phyloP scores from a whole-genome alignment of 2,888 invertebrate genomes.

The Mesochorus sp. region DNA sequence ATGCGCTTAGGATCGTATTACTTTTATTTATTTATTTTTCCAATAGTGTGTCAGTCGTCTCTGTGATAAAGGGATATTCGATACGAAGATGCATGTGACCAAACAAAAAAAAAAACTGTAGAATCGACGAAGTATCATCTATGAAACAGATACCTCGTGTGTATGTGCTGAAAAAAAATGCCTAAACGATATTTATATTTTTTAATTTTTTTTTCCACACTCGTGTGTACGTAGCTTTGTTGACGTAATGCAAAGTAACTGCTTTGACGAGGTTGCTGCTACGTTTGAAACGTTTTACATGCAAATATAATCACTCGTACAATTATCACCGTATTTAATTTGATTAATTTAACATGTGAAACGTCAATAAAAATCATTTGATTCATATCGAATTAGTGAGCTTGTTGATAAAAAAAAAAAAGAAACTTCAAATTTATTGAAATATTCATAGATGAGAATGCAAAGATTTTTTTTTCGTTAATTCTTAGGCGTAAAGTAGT shows the following conservation, averaged over 20 bases:
- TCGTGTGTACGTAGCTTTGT: slow-evolving; percentile 55
- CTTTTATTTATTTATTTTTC: slow-evolving; percentile 51
- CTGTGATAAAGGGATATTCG: slow-evolving; percentile 1
- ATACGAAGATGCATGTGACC: slow-evolving; percentile 42
- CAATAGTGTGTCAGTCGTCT: not conserved
- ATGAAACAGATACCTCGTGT: slow-evolving; percentile 27
- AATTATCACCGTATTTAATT: slow-evolving; percentile 1
- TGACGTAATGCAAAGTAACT: slow-evolving; percentile 60
- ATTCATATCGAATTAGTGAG: not conserved
- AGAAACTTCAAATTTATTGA: not conserved
- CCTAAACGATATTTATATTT: slow-evolving; percentile 19
- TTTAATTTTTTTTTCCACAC: slow-evolving; percentile 37
- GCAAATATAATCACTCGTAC: slow-evolving; percentile 22
- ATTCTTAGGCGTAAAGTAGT: too few relatives aligned
- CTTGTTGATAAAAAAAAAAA: not conserved
- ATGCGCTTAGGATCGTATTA: slow-evolving; percentile 70
- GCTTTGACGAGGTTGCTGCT: slow-evolving; percentile 56
- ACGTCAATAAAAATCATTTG: not conserved
- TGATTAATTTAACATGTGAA: not conserved
- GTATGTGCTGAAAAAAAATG: slow-evolving; percentile 36
- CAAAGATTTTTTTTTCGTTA: too few relatives aligned
- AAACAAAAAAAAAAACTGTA: slow-evolving; percentile 15
- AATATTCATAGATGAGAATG: too few relatives aligned
- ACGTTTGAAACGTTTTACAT: slow-evolving; percentile 44
- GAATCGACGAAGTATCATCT: slow-evolving; percentile 44